phyloP scores from a whole-genome alignment of 2,113 vertebrate genomes.

The Rafetus swinhoei region DNA sequence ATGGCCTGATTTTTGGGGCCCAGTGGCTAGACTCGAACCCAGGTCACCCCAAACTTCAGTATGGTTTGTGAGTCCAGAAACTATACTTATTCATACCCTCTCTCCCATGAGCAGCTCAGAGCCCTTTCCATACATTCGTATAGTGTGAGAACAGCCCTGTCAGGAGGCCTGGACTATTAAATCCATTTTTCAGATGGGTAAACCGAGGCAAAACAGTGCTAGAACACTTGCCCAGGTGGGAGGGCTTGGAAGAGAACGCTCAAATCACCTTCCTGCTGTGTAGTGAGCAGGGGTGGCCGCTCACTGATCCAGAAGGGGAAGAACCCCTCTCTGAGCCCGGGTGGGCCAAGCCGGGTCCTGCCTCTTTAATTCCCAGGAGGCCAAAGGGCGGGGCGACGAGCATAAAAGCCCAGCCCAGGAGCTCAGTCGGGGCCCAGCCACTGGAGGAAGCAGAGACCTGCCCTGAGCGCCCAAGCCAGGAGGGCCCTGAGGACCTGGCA shows the following conservation, averaged over 20 bases:
- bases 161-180: neutral
- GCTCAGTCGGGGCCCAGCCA: too few species aligned
- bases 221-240: neutral
- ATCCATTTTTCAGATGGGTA: neutral
- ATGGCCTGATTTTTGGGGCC: neutral
- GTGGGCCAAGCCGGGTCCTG: too few species aligned
- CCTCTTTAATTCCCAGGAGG: too few species aligned
- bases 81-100: neutral
- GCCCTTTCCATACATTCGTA: slow-evolving; percentile 18
- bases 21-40: neutral
- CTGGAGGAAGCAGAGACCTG: too few species aligned
- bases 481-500: too few species aligned
- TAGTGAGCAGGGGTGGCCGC: too few species aligned
- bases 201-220: neutral
- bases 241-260: neutral
- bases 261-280: neutral
- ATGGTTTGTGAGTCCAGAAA: neutral
- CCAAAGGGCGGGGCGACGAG: too few species aligned
- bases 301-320: too few species aligned
- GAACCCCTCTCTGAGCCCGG: too few species aligned
- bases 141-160: neutral
- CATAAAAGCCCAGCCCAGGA: too few species aligned
- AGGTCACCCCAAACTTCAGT: neutral
- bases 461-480: too few species aligned
- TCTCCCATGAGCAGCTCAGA: slow-evolving; percentile 19